Evolutionary conservation across 1,140 invertebrate species (phyloP).

Genomic region (Drosophila mauritiana): DNA sequence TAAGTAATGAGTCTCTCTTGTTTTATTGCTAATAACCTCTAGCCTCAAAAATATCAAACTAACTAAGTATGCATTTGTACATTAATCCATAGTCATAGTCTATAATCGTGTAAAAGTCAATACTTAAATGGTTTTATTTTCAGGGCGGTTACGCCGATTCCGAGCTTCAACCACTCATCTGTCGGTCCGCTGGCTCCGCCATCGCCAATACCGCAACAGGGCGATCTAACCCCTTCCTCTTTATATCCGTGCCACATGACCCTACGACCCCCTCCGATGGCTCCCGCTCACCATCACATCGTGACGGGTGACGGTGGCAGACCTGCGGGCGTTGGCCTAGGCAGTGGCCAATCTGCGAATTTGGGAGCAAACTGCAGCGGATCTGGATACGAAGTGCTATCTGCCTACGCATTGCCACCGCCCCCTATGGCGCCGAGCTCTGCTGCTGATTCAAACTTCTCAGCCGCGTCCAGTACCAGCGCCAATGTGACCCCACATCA

Average conservation of each 20-base stretch:
- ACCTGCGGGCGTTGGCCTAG: constrained; percentile 5
- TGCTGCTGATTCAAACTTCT: constrained; percentile 13
- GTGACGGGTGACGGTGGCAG: constrained; percentile 24
- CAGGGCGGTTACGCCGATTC: constrained; percentile 70
- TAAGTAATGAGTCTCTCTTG: too few species aligned
- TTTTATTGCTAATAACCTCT: too few species aligned
- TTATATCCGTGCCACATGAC: constrained; percentile 83
- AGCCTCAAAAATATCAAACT: too few species aligned
- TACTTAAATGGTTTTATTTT: neutral
- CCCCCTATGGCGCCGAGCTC: constrained; percentile 31
- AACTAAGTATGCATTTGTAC: too few species aligned
- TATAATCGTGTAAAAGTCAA: neutral
- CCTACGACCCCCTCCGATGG: constrained; percentile 52
- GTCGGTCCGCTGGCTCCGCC: constrained; percentile 62
- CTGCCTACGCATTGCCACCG: constrained; percentile 59
- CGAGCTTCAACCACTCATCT: constrained; percentile 71
- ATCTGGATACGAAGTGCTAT: constrained; percentile 59
- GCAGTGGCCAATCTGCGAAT: constrained; percentile 21
- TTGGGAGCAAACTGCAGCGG: constrained; percentile 19
- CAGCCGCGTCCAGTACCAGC: constrained; percentile 19
- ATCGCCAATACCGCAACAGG: constrained; percentile 71
- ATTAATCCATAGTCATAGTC: too few species aligned
- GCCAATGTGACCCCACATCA: constrained; percentile 26
- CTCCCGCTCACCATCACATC: constrained; percentile 40
- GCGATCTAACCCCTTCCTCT: constrained; percentile 76